These are phyloP conservation scores for Crossaster papposus DNA, from an alignment of 53 echinoderm and acorn worm species.

Conservation along the genomic window DNA sequence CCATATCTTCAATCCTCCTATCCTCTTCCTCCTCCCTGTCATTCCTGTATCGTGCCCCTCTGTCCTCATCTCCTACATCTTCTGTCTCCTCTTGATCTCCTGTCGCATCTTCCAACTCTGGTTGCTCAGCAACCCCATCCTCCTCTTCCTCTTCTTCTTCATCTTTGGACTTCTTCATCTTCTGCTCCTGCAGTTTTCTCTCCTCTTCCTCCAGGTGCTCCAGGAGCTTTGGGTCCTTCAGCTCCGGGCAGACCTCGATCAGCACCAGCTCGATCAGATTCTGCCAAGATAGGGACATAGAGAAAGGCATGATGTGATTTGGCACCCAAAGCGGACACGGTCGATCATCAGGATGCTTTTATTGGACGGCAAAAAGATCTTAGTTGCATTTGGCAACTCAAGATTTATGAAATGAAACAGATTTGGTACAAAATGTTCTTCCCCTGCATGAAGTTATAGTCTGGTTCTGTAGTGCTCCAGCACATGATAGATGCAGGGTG, in stretches of 20 bases:
- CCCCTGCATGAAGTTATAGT: no score
- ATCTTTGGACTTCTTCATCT: constrained; percentile 14
- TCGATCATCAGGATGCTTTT: no score
- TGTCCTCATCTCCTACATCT: background rate
- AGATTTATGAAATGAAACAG: no score
- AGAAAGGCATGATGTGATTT: background rate
- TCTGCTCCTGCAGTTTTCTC: constrained; percentile 41
- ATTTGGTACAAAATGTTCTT: no score
- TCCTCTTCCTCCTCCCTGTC: constrained; percentile 52
- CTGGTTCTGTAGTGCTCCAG: no score
- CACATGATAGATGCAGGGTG: no score
- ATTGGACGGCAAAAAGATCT: no score
- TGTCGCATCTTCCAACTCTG: background rate
- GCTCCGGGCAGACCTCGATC: constrained; percentile 90
- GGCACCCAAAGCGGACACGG: no score
- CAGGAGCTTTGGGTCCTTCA: constrained; percentile 89
- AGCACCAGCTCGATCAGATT: constrained; percentile 84
- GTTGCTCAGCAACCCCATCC: constrained; percentile 18
- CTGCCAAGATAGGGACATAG: constrained; percentile 41
- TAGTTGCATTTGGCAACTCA: no score
- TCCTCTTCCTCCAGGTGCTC: constrained; percentile 84
- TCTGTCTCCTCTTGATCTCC: background rate
- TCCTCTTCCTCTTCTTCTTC: no score
- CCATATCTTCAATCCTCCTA: constrained; percentile 29
- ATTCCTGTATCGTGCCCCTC: background rate